A percentile compares a stretch with the other conserved stretches of the same genome.
Evolutionary conservation across 2,113 vertebrate genomes (phyloP).

Genomic region (Proteles cristata): DNA sequence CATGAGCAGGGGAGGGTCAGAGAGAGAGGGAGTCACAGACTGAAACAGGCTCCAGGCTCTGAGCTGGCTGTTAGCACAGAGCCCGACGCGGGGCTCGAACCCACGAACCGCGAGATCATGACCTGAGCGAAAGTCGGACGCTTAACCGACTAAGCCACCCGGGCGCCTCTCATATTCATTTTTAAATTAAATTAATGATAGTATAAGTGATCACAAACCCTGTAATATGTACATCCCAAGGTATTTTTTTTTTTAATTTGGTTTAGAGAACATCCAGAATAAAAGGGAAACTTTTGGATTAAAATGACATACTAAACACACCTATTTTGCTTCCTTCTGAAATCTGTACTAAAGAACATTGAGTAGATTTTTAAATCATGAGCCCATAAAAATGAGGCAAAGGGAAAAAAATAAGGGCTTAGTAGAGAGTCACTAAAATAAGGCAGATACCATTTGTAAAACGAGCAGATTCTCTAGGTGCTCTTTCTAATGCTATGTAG

Average conservation of each 20-base stretch:
- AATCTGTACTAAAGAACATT: neutral
- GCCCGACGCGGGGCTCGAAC: too few species aligned
- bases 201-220: neutral
- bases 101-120: too few species aligned
- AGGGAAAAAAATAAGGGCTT: neutral
- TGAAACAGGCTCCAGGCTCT: too few species aligned
- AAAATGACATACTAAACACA: neutral
- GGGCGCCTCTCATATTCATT: accelerated
- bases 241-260: neutral
- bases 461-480: neutral
- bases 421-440: neutral
- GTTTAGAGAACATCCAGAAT: neutral
- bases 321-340: neutral
- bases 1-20: too few species aligned
- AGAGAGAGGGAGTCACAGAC: too few species aligned
- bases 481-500: neutral
- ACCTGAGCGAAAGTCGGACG: too few species aligned
- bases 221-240: neutral
- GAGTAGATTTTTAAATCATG: neutral
- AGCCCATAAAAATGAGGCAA: neutral
- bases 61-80: too few species aligned
- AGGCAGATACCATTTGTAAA: neutral
- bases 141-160: too few species aligned
- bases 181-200: neutral
- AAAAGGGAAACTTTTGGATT: neutral